Base-by-base conservation (phyloP, 2,888 invertebrate species). In the Drosophila eohydei region DNA sequence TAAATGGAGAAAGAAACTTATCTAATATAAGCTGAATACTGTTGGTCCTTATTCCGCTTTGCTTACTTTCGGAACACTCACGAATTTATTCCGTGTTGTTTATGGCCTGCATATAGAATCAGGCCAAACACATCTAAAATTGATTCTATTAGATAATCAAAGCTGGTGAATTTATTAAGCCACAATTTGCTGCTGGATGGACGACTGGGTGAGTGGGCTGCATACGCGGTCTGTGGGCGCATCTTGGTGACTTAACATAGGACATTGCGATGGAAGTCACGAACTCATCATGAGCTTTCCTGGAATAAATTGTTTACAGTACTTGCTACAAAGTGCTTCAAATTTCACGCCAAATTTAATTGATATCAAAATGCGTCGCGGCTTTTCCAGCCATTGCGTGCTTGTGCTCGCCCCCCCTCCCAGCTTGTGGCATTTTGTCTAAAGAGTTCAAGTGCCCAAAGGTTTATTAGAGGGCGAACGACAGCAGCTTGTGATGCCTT, bases 261-360 rank as follows among this genome's bases (percentile, higher is more conserved):
- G 9, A 11, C 34, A 26, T 64, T 71, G 40, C 59, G 46, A 32
- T 41, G 30, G 32, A 56, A 43, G 41, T 32, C 55, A 43, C 26
- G 41, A 69, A 40, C 69, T 40, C n/a, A 51, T 26, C 28, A 16
- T 12, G 16, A 12, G 36, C 12, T 46, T 28, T 34, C 21, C 26
- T 11, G 6, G 7, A 34, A 34, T 44, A 26, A 34, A 61, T 40
- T 58, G 50, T 26, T 57, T 44, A 52, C 11, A 21, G 16, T 11
- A n/a, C 11, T 48, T 36, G 48, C 41, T 28, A 36, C 26, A 58
- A 46, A 38, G 8, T 46, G 46, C 57, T 11, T 26, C 38, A 58
- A 57, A 63, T 54, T 63, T 77, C 58, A 79, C 77, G 71, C 74
- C 55, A 78, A 71, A 83, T 83, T 83, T 75, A 71, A 71, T 77